Percentiles rank a stretch among this genome's conserved stretches.
phyloP scores from a whole-genome alignment of 2,797 vertebrate species.

The Danio aesculapii region DNA sequence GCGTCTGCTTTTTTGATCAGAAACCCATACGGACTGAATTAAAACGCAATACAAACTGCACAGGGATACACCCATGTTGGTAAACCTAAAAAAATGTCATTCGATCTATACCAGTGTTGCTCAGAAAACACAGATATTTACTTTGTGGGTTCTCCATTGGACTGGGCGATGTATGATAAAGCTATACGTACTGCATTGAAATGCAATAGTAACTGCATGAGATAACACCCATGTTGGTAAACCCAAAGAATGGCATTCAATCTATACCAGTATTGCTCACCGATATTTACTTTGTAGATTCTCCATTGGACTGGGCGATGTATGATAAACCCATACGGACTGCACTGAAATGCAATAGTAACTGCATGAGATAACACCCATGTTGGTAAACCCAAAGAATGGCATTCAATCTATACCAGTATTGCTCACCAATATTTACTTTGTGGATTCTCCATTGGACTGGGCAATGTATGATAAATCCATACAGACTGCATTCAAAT shows the following conservation, averaged over 20 bases:
- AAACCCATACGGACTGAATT: not conserved
- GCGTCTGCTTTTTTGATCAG: not conserved
- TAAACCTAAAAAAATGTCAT: not conserved
- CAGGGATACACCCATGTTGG: not conserved
- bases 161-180: not conserved
- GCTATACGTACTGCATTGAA: too few species aligned
- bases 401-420: not conserved
- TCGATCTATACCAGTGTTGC: not conserved
- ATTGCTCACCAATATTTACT: not conserved
- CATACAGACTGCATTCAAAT: too few species aligned
- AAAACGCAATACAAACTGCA: not conserved
- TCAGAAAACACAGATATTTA: not conserved
- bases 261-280: slow-evolving; percentile 7
- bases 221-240: not conserved
- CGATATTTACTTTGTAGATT: not conserved
- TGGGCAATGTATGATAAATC: not conserved
- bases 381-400: slow-evolving; percentile 6
- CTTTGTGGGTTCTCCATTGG: slow-evolving; percentile 7
- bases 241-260: not conserved
- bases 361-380: not conserved
- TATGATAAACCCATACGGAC: not conserved
- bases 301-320: not conserved
- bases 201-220: too few species aligned
- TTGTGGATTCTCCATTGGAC: not conserved
- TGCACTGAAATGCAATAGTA: too few species aligned